Conservation (phyloP, 2,888 invertebrate species). For the Hemithea aestivaria region DNA sequence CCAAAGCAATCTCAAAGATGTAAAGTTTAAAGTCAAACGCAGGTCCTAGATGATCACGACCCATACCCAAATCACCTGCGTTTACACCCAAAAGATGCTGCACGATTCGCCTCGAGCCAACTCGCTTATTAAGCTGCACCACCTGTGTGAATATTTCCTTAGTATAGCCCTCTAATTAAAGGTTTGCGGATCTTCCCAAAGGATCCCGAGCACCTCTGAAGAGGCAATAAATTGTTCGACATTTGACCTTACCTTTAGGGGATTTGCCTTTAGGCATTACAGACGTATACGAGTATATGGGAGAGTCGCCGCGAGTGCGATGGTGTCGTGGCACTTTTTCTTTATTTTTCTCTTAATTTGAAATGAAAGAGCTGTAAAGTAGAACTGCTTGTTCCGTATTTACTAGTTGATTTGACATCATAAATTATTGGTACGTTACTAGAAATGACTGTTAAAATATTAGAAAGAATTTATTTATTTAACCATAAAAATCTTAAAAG, state of each 20-base stretch:
- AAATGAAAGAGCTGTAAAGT: no score
- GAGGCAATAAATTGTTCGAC: constrained; percentile 79
- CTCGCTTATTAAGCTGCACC: constrained; percentile 73
- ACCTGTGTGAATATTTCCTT: constrained; percentile 79
- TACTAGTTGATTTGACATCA: no score
- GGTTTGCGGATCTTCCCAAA: constrained; percentile 77
- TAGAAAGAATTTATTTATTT: no score
- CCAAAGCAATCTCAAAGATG: background rate
- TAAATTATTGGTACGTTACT: no score
- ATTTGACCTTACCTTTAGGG: constrained; percentile 75
- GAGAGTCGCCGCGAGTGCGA: no score
- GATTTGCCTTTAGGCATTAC: no score
- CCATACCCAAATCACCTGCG: constrained; percentile 65
- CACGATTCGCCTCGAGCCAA: constrained; percentile 74
- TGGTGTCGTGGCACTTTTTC: no score
- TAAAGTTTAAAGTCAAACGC: constrained; percentile 22
- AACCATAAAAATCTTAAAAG: no score
- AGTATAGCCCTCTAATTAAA: constrained; percentile 70
- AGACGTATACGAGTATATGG: no score
- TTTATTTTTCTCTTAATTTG: no score
- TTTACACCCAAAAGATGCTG: constrained; percentile 68
- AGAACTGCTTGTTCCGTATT: no score
- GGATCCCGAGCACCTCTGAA: constrained; percentile 63
- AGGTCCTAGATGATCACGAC: constrained; percentile 58
- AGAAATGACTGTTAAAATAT: no score